Base-by-base conservation (phyloP, 2,113 vertebrate genomes). In the rabbit (Oryctolagus cuniculus) region DNA sequence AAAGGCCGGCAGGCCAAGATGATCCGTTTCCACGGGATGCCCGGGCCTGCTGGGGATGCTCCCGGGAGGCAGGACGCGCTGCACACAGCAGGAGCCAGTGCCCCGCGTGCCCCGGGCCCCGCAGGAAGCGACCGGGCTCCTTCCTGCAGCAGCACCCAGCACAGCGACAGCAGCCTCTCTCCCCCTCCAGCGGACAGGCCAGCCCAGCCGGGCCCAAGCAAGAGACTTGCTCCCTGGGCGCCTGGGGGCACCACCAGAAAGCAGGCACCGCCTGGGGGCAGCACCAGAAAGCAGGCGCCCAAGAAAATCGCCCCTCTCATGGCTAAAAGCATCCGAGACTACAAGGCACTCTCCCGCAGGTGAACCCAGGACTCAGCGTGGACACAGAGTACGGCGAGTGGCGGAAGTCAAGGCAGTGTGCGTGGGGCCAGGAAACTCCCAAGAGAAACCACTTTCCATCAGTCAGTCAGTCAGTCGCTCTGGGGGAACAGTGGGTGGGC, bases 1-100 rank as follows among this genome's bases (percentile, higher is more conserved):
- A 99, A 99, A 98, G 99, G 98, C 38, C 98, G 98, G 24, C 98
- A 99, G 97, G 99, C 99, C 49, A 99, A 99, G 98, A 99, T 99
- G 98, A 99, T 99, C 0, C 99, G 97, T 93, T 99, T 99, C 3
- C 98, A 99, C 97, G 99, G 99, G 0, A 98, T 96, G 5, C 99
- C 95, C 0, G 99, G 99, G 93, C 99, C 99, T 0, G 99, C 99
- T 1, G 98, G 99, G 15, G 99, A 99, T 0, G 98, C 99, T 0
- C 98, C 98, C 1, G 98, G 98, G 36, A 98, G 98, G 17, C 99
- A 99, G 92, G 99, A 99, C 96, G 99, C 97, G 93, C 99, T 99
- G 90, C 99, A 99, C 24, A 99, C 99, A 58, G 98, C 97, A 87
- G 97, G 95, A 74, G 86, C 96, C 10, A 80, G 94, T 10, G 64